These are phyloP conservation scores for Limosa lapponica DNA, from an alignment of 2,797 vertebrate species.

Conservation along the genomic window DNA sequence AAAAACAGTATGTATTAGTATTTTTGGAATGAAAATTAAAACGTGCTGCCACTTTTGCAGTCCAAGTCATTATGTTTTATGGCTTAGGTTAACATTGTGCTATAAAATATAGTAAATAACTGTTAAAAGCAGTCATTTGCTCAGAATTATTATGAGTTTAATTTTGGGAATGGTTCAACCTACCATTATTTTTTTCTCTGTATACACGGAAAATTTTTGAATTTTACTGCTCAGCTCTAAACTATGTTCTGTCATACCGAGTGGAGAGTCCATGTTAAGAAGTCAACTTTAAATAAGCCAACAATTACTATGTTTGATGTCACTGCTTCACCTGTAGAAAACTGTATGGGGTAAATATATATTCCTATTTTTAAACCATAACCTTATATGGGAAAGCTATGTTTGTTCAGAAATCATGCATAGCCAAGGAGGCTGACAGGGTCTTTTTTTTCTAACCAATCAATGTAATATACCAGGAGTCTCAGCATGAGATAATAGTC, in stretches of 20 bases:
- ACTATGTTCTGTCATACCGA: not conserved
- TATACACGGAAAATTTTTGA: not conserved
- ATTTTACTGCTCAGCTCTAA: not conserved
- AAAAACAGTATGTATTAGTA: constrained; percentile 50
- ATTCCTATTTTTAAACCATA: constrained; percentile 35
- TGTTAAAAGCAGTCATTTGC: constrained; percentile 76
- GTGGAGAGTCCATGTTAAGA: not conserved
- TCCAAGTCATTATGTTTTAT: constrained; percentile 78
- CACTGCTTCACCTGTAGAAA: not conserved
- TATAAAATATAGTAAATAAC: constrained; percentile 78
- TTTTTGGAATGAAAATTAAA: constrained; percentile 76
- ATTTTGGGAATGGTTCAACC: constrained; percentile 58
- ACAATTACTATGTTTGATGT: not conserved
- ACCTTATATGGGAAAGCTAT: not conserved
- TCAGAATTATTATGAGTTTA: constrained; percentile 70
- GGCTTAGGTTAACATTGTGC: constrained; percentile 71
- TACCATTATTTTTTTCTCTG: not conserved
- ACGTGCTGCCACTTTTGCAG: constrained; percentile 57
- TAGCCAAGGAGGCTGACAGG: not conserved
- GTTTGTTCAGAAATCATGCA: constrained; percentile 4
- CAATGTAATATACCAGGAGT: not conserved
- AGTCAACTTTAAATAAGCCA: not conserved
- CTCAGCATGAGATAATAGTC: not conserved
- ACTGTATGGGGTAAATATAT: not conserved
- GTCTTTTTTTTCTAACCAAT: not conserved